Percentiles rank a stretch among this genome's conserved stretches.
Conservation (phyloP, 2,888 invertebrate genomes). For the Drosophila silvestris region DNA sequence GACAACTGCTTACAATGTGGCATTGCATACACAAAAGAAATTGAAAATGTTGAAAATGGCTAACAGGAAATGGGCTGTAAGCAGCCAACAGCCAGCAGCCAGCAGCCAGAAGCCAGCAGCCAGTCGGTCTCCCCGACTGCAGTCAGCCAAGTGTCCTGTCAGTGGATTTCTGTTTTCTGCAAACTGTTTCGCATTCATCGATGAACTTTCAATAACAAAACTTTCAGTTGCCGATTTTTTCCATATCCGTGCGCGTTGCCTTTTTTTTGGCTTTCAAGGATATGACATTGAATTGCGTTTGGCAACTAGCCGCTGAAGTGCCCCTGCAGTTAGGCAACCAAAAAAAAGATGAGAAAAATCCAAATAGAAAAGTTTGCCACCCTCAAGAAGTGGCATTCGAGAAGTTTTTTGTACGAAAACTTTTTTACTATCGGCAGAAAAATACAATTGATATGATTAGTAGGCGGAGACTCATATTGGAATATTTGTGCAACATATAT, state of each 20-base stretch:
- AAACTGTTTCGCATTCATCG: conserved; percentile 70
- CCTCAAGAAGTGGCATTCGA: conserved; percentile 32
- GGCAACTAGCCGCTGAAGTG: conserved; percentile 60
- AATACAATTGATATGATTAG: conserved; percentile 27
- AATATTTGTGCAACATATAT: not conserved
- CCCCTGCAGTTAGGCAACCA: conserved; percentile 43
- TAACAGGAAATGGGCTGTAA: conserved; percentile 77
- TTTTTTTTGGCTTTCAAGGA: conserved; percentile 69
- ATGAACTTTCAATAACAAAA: conserved; percentile 80
- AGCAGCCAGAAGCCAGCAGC: not conserved
- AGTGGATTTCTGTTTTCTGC: conserved; percentile 28
- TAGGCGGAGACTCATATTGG: conserved; percentile 17
- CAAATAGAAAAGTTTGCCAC: conserved; percentile 29
- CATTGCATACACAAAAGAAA: conserved; percentile 75
- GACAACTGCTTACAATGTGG: conserved; percentile 64
- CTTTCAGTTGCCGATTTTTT: conserved; percentile 56
- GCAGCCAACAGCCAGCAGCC: conserved; percentile 51
- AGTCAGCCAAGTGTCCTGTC: conserved; percentile 36
- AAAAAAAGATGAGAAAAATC: not conserved
- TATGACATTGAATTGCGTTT: conserved; percentile 79
- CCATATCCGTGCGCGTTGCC: conserved; percentile 16
- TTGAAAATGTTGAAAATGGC: conserved; percentile 68
- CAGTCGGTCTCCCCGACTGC: conserved; percentile 20
- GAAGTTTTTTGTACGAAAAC: conserved; percentile 32
- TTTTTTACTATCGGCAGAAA: conserved; percentile 38